Conservation (phyloP, 2,113 vertebrate genomes). For the human (Homo sapiens) region GRCh38 chr1:165221501-165222000, state of each 20-base stretch:
- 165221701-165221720: not conserved
- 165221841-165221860: not conserved
- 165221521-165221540: not conserved
- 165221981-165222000: not conserved
- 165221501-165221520: not conserved
- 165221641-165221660: not conserved
- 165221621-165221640: slow-evolving; percentile 20
- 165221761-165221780: not conserved
- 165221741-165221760: not conserved
- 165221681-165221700: not conserved
- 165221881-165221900: not conserved
- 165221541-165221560: slow-evolving; percentile 61
- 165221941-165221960: not conserved
- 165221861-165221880: not conserved
- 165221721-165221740: not conserved
- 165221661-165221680: not conserved
- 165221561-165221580: not conserved
- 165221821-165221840: not conserved
- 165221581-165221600: not conserved
- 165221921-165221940: not conserved
- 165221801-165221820: not conserved
- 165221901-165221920: not conserved
- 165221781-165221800: not conserved
- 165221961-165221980: fast-evolving
- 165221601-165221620: not conserved